Percentiles rank a stretch among this genome's conserved stretches.
Conservation (phyloP, 2,888 invertebrate species). For the Malacosoma neustria region DNA sequence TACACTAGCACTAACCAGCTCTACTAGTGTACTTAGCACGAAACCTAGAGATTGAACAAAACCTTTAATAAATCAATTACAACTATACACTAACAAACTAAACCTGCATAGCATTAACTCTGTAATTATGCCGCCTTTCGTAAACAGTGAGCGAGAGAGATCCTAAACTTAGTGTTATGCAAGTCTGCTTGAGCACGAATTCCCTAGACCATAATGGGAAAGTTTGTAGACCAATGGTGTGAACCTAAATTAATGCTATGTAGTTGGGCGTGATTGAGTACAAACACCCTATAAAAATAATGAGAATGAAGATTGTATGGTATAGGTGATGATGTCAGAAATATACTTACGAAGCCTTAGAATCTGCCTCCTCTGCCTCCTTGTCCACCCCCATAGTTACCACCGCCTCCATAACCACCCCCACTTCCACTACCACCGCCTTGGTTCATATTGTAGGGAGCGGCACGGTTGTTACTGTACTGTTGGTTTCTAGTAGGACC, state of each 20-base stretch:
- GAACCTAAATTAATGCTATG: slow-evolving; percentile 73
- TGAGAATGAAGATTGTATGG: neutral
- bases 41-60: slow-evolving; percentile 75
- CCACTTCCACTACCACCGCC: slow-evolving; percentile 71
- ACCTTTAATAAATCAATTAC: slow-evolving; percentile 56
- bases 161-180: slow-evolving; percentile 34
- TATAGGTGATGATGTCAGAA: neutral
- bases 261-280: slow-evolving; percentile 23
- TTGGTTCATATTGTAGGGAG: slow-evolving; percentile 82
- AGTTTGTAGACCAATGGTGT: slow-evolving; percentile 28
- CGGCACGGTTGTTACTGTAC: slow-evolving; percentile 79
- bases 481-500: slow-evolving; percentile 89
- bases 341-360: slow-evolving; percentile 25
- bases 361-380: slow-evolving; percentile 52
- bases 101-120: slow-evolving; percentile 68
- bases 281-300: neutral
- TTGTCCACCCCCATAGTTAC: slow-evolving; percentile 54
- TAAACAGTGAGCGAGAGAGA: slow-evolving; percentile 8
- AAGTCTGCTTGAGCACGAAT: neutral
- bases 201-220: too few species aligned
- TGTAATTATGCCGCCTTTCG: slow-evolving; percentile 33
- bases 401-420: slow-evolving; percentile 49
- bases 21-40: slow-evolving; percentile 75
- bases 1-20: slow-evolving; percentile 72
- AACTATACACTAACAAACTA: slow-evolving; percentile 43